A percentile compares a stretch with the other conserved stretches of the same genome.
These are phyloP conservation scores for Tethea ocularis DNA, from an alignment of 2,888 invertebrate genomes.

Conservation along the genomic window DNA sequence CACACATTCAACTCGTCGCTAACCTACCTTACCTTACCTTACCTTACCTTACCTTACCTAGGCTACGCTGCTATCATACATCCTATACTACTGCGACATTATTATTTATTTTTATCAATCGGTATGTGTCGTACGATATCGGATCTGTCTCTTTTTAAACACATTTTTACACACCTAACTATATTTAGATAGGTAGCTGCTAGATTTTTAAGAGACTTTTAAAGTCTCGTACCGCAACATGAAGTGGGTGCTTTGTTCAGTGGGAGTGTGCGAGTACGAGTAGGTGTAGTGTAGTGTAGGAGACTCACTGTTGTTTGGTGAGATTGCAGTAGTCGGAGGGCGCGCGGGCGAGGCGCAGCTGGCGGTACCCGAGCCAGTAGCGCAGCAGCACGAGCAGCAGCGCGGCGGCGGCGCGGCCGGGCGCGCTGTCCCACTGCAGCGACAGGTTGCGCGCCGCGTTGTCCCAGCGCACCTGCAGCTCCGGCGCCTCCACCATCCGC, in stretches of 20 bases:
- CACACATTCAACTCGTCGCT: background rate
- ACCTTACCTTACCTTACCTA: background rate
- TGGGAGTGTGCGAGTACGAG: too few species aligned
- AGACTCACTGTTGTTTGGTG: background rate
- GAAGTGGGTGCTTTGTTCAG: too few species aligned
- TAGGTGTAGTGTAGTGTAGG: too few species aligned
- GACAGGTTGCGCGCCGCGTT: conserved; percentile 70
- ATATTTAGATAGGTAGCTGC: too few species aligned
- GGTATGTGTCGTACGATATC: too few species aligned
- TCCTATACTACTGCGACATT: too few species aligned
- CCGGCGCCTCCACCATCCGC: background rate
- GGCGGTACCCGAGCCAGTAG: conserved; percentile 85
- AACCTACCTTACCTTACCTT: background rate
- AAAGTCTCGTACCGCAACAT: too few species aligned
- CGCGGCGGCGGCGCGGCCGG: conserved; percentile 89
- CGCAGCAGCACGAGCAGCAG: conserved; percentile 90
- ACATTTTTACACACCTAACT: too few species aligned
- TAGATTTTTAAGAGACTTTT: too few species aligned
- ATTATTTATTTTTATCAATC: too few species aligned
- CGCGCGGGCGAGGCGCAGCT: background rate
- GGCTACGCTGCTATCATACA: too few species aligned
- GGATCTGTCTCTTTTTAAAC: too few species aligned
- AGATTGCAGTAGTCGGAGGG: background rate
- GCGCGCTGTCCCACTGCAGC: conserved; percentile 91
- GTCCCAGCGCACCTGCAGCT: conserved; percentile 72